Evolutionary conservation across 2,797 vertebrate genomes (phyloP), one percentile per base, ranked within the genome.

Genomic region (Rhynchonycteris naso): DNA sequence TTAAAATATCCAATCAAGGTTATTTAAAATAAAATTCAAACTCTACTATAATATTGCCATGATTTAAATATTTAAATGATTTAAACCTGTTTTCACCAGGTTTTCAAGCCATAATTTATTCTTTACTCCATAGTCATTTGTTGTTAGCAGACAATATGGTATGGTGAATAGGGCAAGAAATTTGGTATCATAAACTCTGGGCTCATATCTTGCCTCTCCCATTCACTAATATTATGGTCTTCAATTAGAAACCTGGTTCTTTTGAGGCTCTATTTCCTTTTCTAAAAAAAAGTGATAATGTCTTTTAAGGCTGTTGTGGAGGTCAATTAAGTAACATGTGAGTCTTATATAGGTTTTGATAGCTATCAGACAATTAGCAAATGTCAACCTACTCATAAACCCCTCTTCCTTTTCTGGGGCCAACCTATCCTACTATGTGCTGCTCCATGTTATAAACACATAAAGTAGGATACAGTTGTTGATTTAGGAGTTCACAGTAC

Each of bases 1-100:
- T 94, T 85, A 38, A 83, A 80, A 30, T 66, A 87, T 30, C 43
- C 24, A 80, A 47, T 28, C 26, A 93, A 74, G 11, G 1, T 75
- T 89, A 63, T 74, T 72, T 78, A 85, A 63, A 3, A 59, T 80
- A 68, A 88, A 95, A 82, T 83, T 66, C 47, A 71, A 84, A 75
- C 84, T 58, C 5, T 0, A 14, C 26, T 56, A 43, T 10, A 30
- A 24, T 43, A 35, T 50, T 56, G 54, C 2, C 9, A 5, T 78
- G 30, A 50, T 43, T 79, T 69, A 74, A 50, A 76, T 69, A 4
- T 56, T 43, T 43, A 43, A 43, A 43, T 43, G 38, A 43, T 43
- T 43, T 43, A 43, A 43, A 43, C 38, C 6, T n/a, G 30, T 35
- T 89, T 59, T 79, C 35, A 69, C 7, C 13, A 92, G 19, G 6